phyloP scores from a whole-genome alignment of 2,888 invertebrate species.

The Encarsia formosa region DNA sequence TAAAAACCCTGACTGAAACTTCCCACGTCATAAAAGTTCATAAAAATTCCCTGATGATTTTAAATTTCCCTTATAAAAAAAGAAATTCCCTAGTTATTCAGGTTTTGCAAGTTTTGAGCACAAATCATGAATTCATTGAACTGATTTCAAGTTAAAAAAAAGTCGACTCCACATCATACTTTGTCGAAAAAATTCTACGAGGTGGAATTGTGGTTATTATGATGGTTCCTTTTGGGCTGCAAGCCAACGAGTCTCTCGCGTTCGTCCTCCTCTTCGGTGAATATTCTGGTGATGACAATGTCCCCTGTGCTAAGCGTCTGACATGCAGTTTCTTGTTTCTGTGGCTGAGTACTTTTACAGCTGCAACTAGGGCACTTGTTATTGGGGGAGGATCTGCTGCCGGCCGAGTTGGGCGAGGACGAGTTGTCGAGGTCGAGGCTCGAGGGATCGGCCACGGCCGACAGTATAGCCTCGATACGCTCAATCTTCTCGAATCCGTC shows the following conservation, averaged over 20 bases:
- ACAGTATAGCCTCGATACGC: constrained; percentile 78
- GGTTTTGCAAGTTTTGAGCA: too few species aligned
- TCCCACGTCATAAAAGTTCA: too few species aligned
- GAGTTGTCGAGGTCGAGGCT: too few species aligned
- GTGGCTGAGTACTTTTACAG: constrained; percentile 42
- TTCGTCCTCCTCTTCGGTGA: constrained; percentile 59
- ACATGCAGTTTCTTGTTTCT: constrained; percentile 58
- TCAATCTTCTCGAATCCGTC: constrained; percentile 83
- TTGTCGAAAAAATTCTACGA: too few species aligned
- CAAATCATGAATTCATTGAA: neutral
- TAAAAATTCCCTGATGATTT: too few species aligned
- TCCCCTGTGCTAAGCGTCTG: constrained; percentile 90
- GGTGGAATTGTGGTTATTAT: too few species aligned
- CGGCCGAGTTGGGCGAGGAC: constrained; percentile 56
- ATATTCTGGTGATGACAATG: constrained; percentile 85
- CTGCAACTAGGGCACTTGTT: constrained; percentile 51
- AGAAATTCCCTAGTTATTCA: too few species aligned
- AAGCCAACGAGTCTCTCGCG: constrained; percentile 56
- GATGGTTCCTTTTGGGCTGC: too few species aligned
- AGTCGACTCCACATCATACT: too few species aligned
- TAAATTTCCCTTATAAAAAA: too few species aligned
- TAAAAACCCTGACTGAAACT: too few species aligned
- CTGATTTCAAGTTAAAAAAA: neutral
- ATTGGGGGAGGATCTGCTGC: constrained; percentile 52
- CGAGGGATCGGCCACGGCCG: constrained; percentile 70